A percentile compares a stretch with the other conserved stretches of the same genome.
These are phyloP conservation scores for Drosophila triauraria DNA, from an alignment of 1,140 invertebrate genomes.

Conservation along the genomic window DNA sequence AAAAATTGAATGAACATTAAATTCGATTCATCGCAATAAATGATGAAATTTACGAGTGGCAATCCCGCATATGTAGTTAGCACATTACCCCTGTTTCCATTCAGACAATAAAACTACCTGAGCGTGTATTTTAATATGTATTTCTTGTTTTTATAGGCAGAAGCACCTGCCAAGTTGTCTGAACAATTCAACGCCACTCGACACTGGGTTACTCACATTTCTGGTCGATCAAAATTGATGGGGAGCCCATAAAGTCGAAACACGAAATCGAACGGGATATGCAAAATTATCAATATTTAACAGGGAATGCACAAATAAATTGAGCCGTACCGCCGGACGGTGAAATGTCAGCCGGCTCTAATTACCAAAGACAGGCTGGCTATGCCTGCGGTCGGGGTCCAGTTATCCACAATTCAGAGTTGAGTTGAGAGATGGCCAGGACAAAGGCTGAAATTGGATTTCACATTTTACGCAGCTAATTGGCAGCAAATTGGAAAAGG, in stretches of 20 bases:
- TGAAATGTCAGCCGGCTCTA: constrained; percentile 57
- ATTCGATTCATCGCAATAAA: constrained; percentile 30
- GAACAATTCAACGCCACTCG: constrained; percentile 16
- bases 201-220: constrained; percentile 45
- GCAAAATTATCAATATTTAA: constrained; percentile 48
- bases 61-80: constrained; percentile 18
- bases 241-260: constrained; percentile 28
- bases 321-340: not conserved
- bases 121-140: constrained; percentile 10
- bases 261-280: constrained; percentile 16
- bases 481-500: constrained; percentile 42
- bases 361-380: constrained; percentile 40
- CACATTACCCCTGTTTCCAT: constrained; percentile 16
- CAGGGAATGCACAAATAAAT: constrained; percentile 31
- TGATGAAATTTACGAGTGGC: constrained; percentile 25
- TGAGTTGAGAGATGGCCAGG: not conserved
- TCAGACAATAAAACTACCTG: constrained; percentile 21
- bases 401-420: not conserved
- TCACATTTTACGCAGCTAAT: constrained; percentile 23
- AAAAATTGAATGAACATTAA: constrained; percentile 10
- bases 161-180: constrained; percentile 44
- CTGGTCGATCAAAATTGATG: constrained; percentile 53
- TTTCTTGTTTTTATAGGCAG: constrained; percentile 5
- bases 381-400: not conserved
- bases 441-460: constrained; percentile 37